A percentile compares a stretch with the other conserved stretches of the same genome.
These are phyloP conservation scores for Cheilosia scutellata DNA, from an alignment of 2,888 invertebrate genomes.

Conservation along the genomic window DNA sequence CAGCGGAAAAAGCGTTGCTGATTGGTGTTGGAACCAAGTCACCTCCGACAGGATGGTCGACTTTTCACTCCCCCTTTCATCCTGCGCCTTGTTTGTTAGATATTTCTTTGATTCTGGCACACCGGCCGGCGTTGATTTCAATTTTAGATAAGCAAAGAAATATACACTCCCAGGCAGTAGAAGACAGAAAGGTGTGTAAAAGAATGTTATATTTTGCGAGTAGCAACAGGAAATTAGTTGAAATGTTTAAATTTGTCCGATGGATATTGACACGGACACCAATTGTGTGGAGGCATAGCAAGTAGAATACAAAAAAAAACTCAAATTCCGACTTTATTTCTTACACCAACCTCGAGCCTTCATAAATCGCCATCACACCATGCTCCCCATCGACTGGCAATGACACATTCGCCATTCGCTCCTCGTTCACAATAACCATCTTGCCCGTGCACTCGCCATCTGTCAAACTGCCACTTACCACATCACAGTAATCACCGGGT, in stretches of 20 bases:
- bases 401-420: slow-evolving; percentile 86
- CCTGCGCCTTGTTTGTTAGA: neutral
- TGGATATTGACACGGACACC: neutral
- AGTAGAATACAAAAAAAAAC: slow-evolving; percentile 1
- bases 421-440: slow-evolving; percentile 86
- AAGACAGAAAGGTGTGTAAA: slow-evolving; percentile 16
- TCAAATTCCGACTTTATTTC: neutral
- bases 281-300: no score
- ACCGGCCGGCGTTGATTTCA: slow-evolving; percentile 27
- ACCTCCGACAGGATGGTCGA: slow-evolving; percentile 12
- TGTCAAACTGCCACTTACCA: slow-evolving; percentile 85
- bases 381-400: slow-evolving; percentile 86
- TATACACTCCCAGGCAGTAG: slow-evolving; percentile 1
- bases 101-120: neutral
- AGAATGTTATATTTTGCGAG: slow-evolving; percentile 15
- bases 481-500: slow-evolving; percentile 88
- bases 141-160: slow-evolving; percentile 49
- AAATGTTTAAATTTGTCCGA: slow-evolving; percentile 18
- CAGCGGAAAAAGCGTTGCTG: slow-evolving; percentile 30
- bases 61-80: neutral
- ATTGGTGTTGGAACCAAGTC: slow-evolving; percentile 48
- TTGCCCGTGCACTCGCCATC: slow-evolving; percentile 87
- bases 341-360: slow-evolving; percentile 84
- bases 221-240: slow-evolving; percentile 7
- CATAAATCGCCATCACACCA: slow-evolving; percentile 88